phyloP scores from a whole-genome alignment of 2,888 invertebrate genomes.

The Vesta saturnalis region DNA sequence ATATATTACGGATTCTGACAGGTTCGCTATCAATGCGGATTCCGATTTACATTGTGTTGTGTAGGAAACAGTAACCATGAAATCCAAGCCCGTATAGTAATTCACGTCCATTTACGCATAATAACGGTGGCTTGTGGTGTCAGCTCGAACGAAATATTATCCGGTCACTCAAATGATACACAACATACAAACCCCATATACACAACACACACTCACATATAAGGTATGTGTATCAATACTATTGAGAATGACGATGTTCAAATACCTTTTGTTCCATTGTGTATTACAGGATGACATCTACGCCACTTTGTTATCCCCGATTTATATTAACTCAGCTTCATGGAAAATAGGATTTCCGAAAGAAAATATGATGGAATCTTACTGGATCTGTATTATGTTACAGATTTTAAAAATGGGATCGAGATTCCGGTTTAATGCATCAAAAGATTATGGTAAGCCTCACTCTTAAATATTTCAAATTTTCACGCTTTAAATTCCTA shows the following conservation, averaged over 20 bases:
- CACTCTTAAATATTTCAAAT: too few species aligned
- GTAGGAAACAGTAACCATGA: slow-evolving; percentile 30
- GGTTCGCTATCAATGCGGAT: slow-evolving; percentile 21
- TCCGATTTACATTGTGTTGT: slow-evolving; percentile 30
- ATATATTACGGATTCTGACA: slow-evolving; percentile 26
- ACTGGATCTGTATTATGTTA: not conserved
- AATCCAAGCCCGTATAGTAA: slow-evolving; percentile 25
- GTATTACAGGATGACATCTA: slow-evolving; percentile 19
- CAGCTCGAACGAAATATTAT: slow-evolving; percentile 31
- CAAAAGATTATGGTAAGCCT: not conserved
- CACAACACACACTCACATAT: not conserved
- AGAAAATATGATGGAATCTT: not conserved
- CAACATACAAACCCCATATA: slow-evolving; percentile 31
- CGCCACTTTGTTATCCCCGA: not conserved
- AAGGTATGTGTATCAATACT: slow-evolving; percentile 25
- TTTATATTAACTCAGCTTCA: not conserved
- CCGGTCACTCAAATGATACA: slow-evolving; percentile 27
- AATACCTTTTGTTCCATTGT: slow-evolving; percentile 32
- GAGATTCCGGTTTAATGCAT: not conserved
- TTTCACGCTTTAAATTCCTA: too few species aligned
- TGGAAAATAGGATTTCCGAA: not conserved
- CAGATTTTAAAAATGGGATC: not conserved
- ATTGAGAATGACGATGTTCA: slow-evolving; percentile 27
- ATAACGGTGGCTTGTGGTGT: slow-evolving; percentile 33
- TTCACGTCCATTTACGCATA: slow-evolving; percentile 36